These are phyloP conservation scores for Varanus komodoensis DNA, from an alignment of 2,113 vertebrate genomes.

Conservation along the genomic window DNA sequence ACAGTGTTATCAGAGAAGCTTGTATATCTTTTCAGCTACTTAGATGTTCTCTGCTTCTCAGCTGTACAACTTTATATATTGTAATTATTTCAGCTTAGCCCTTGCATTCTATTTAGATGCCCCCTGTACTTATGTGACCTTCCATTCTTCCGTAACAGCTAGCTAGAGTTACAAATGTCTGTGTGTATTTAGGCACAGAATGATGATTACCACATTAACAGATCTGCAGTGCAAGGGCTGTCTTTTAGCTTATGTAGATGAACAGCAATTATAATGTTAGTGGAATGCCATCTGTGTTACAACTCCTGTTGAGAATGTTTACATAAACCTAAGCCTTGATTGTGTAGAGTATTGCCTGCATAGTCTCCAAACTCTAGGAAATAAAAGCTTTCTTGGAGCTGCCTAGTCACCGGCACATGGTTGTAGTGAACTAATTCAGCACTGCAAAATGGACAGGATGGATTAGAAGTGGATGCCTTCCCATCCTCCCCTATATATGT, in stretches of 20 bases:
- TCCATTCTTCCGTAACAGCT: conserved; percentile 25
- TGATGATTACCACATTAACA: conserved; percentile 23
- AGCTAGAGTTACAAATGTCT: conserved; percentile 47
- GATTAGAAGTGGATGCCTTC: neutral
- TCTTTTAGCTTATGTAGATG: neutral
- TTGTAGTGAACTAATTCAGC: neutral
- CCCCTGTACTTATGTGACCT: conserved; percentile 8
- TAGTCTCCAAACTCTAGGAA: neutral
- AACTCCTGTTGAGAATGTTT: neutral
- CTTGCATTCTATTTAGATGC: neutral
- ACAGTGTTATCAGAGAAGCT: conserved; percentile 5
- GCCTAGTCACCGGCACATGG: neutral
- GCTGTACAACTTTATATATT: conserved; percentile 20
- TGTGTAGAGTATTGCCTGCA: neutral
- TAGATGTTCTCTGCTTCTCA: neutral
- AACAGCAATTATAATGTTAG: conserved; percentile 4
- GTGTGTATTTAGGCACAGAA: neutral
- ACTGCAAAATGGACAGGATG: neutral
- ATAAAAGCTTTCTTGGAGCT: neutral
- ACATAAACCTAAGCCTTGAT: neutral
- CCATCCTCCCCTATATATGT: neutral
- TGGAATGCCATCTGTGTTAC: conserved; percentile 7
- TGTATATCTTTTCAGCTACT: neutral
- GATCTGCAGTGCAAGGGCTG: conserved; percentile 40
- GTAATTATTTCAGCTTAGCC: conserved; percentile 34